Evolutionary conservation across 2,797 vertebrate species (phyloP), one percentile per base, ranked within the genome.

Genomic region (Labeo calbasu): DNA sequence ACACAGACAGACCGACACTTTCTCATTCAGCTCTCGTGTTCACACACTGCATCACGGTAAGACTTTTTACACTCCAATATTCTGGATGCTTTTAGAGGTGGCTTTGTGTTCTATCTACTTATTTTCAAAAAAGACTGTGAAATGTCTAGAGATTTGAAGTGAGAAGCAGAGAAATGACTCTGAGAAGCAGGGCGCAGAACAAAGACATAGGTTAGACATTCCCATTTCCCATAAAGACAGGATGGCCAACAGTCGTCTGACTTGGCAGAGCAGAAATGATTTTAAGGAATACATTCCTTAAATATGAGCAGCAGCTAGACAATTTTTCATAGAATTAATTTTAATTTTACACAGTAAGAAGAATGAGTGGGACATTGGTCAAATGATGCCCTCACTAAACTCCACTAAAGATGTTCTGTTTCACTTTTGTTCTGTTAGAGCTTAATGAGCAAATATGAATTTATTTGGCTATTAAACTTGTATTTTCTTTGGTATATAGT

Each of bases 181-280:
- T 55, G 71, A 66, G 50, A 46, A 57, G 23, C 50, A 46, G 32
- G 23, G 32, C 21, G n/a, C 13, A 68, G 72, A 83, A 83, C 71
- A 83, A 83, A 83, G 81, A 73, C 25, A 15, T 51, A 17, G 57
- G 21, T 46, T 21, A 40, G 69, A 50, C 70, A 50, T 82, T 63
- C 25, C 23, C 21, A 80, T 32, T 53, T 51, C 46, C 21, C 19
- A 61, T 55, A 61, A 63, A 82, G 70, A 65, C 23, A 75, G n/a
- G 15, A 53, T 75, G 71, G 48, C 48, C 71, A 66, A 55, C 81
- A 75, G 81, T 40, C 59, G 50, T 53, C 21, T 13, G n/a, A 13
- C 32, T 75, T 40, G 13, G 4, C 21, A 36, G 55, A 40, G 0
- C 21, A 11, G 1, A 23, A 19, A 48, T 48, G 19, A 12, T 63